Percentiles rank a stretch among this genome's conserved stretches.
Conservation (phyloP, 2,113 vertebrate genomes). For the Trochalopteron elliotii region DNA sequence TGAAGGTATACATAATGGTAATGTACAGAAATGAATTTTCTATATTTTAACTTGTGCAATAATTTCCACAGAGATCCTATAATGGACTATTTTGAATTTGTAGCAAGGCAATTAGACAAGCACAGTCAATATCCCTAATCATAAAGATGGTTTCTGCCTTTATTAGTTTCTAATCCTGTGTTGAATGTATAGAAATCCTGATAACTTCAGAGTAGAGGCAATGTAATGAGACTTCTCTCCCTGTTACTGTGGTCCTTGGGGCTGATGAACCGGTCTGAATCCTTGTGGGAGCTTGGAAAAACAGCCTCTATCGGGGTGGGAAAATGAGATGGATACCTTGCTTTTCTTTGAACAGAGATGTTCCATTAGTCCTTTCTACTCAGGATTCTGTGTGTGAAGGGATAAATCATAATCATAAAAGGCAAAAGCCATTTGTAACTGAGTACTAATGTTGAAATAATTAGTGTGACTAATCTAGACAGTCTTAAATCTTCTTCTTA, state of each 20-base stretch:
- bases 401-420: neutral
- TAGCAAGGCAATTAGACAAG: neutral
- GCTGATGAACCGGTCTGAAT: neutral
- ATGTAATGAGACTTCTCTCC: neutral
- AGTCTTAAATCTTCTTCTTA: neutral
- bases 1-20: neutral
- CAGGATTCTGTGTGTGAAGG: neutral
- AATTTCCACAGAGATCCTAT: neutral
- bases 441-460: neutral
- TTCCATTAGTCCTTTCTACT: neutral
- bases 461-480: neutral
- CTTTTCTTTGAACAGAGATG: neutral
- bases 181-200: neutral
- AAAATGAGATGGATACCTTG: neutral
- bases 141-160: neutral
- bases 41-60: neutral
- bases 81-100: neutral
- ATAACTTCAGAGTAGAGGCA: neutral
- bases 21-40: neutral
- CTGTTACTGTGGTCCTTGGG: neutral
- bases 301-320: neutral
- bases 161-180: neutral
- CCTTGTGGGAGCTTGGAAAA: neutral
- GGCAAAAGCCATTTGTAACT: neutral
- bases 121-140: neutral